Conservation (phyloP, 2,888 invertebrate genomes). For the Aphidoletes aphidimyza region DNA sequence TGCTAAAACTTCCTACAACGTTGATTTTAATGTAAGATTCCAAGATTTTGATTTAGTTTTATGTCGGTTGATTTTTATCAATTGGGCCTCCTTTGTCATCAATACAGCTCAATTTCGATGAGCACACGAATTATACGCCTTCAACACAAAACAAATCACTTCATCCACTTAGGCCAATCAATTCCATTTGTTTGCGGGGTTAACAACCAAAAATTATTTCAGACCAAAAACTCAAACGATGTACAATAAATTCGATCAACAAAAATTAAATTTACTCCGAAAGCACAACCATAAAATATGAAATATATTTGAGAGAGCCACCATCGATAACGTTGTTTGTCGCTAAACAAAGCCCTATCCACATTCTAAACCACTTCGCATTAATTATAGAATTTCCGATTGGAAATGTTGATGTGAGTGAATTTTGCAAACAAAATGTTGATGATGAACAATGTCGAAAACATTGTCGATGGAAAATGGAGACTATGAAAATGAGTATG, state of each 20-base stretch:
- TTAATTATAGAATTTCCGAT: background rate
- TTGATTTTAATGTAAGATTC: constrained; percentile 2
- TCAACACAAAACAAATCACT: constrained; percentile 14
- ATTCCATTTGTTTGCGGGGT: background rate
- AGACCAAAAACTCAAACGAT: background rate
- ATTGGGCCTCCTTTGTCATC: background rate
- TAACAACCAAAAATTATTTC: background rate
- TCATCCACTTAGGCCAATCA: background rate
- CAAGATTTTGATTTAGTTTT: constrained; percentile 27
- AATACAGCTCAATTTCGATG: background rate
- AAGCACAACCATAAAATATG: constrained; percentile 1
- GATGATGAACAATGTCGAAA: background rate
- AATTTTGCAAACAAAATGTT: background rate
- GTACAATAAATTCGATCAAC: background rate
- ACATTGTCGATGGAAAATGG: background rate
- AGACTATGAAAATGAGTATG: background rate
- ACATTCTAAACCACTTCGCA: constrained; percentile 15
- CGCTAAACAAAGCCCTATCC: no score
- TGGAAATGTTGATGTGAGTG: constrained; percentile 5
- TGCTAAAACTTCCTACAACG: no score
- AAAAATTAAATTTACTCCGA: background rate
- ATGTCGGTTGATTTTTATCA: background rate
- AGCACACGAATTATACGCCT: background rate
- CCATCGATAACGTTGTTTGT: background rate
- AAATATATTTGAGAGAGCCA: background rate